Percentiles rank a stretch among this genome's conserved stretches.
phyloP scores from a whole-genome alignment of 2,797 vertebrate genomes.

The Tauraco hartlaubi region DNA sequence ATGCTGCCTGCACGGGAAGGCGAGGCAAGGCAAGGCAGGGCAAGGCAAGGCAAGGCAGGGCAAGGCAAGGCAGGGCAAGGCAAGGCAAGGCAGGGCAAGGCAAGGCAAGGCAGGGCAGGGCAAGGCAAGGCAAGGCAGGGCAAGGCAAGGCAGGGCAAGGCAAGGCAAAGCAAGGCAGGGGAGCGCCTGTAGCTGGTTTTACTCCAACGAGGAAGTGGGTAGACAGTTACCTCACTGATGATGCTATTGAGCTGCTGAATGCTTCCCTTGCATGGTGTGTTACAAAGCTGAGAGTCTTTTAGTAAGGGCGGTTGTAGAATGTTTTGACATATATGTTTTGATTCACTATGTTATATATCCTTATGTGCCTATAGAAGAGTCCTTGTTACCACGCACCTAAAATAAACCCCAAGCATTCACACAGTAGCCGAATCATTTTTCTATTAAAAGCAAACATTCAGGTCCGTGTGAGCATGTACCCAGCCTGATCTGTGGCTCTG shows the following conservation, averaged over 20 bases:
- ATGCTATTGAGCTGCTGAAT: neutral
- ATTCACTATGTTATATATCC: neutral
- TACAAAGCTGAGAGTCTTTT: neutral
- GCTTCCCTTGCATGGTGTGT: neutral
- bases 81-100: neutral
- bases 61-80: neutral
- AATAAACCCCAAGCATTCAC: neutral
- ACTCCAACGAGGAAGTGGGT: neutral
- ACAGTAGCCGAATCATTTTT: neutral
- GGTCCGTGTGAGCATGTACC: fast-evolving
- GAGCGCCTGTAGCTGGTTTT: neutral
- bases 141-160: neutral
- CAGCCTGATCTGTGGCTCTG: fast-evolving
- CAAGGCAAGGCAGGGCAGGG: neutral
- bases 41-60: too few relatives aligned
- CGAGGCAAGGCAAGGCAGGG: neutral
- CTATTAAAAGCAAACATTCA: neutral
- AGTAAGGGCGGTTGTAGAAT: neutral
- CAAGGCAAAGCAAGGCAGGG: neutral
- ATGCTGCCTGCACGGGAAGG: neutral
- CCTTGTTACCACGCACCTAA: neutral
- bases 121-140: neutral
- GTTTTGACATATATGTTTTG: neutral
- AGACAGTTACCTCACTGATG: neutral
- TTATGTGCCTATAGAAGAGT: neutral